Percentiles rank a stretch among this genome's conserved stretches.
Conservation (phyloP, 1,140 invertebrate genomes). For the Asbolus verrucosus region DNA sequence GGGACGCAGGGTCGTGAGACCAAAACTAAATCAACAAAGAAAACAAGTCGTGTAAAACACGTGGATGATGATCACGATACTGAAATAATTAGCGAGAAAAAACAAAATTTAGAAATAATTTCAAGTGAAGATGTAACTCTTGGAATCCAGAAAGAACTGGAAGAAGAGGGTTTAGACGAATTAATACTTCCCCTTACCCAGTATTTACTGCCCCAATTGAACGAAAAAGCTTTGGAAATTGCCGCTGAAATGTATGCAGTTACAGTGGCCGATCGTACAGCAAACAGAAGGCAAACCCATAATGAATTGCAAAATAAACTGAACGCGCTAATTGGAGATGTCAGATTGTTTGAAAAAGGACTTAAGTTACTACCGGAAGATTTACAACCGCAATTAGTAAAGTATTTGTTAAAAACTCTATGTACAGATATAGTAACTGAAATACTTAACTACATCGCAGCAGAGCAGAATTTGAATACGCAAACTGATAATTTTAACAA, state of each 20-base stretch:
- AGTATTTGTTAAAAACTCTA: slow-evolving; percentile 87
- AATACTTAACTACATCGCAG: slow-evolving; percentile 78
- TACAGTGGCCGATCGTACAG: slow-evolving; percentile 74
- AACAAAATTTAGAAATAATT: slow-evolving; percentile 74
- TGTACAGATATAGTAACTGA: slow-evolving; percentile 87
- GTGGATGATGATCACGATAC: slow-evolving; percentile 74
- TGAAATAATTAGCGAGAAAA: slow-evolving; percentile 62
- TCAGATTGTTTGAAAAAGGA: slow-evolving; percentile 88
- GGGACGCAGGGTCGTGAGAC: slow-evolving; percentile 94
- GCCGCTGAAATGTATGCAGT: slow-evolving; percentile 80
- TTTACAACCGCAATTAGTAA: slow-evolving; percentile 75
- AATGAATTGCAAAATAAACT: slow-evolving; percentile 85
- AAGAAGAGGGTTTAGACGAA: slow-evolving; percentile 75
- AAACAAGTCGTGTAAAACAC: slow-evolving; percentile 70
- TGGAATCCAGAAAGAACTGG: slow-evolving; percentile 74
- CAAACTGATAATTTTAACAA: slow-evolving; percentile 70
- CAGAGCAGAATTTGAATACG: slow-evolving; percentile 73
- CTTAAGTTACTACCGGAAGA: slow-evolving; percentile 76
- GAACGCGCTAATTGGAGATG: slow-evolving; percentile 79
- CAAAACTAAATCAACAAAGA: slow-evolving; percentile 94
- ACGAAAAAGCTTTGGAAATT: slow-evolving; percentile 68
- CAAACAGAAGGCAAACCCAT: slow-evolving; percentile 80
- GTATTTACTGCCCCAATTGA: slow-evolving; percentile 72
- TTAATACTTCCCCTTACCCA: slow-evolving; percentile 71
- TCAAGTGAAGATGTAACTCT: slow-evolving; percentile 75